Conservation (phyloP, 2,888 invertebrate species). For the Gari tellinella region DNA sequence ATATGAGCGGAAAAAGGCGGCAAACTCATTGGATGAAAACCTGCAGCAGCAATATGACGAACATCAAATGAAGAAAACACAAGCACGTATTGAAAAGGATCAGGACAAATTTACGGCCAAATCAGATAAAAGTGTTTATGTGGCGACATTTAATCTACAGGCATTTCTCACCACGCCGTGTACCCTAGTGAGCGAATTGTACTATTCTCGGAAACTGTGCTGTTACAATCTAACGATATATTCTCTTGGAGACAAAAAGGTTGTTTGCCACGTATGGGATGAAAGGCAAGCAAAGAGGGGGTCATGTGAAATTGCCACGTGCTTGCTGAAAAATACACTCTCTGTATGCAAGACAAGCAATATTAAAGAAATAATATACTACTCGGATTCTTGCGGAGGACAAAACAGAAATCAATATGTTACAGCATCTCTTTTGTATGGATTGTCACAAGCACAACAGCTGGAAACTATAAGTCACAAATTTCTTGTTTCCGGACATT, state of each 20-base stretch:
- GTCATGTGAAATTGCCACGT: slow-evolving; percentile 36
- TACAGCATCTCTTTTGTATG: slow-evolving; percentile 21
- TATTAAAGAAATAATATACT: slow-evolving; percentile 28
- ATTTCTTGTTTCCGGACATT: slow-evolving; percentile 44
- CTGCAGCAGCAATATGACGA: slow-evolving; percentile 12
- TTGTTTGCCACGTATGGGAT: slow-evolving; percentile 8
- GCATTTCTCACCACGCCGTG: slow-evolving; percentile 32
- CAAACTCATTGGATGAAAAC: slow-evolving; percentile 6
- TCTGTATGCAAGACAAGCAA: background rate
- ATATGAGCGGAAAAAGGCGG: slow-evolving; percentile 14
- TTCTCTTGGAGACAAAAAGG: slow-evolving; percentile 17
- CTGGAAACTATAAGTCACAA: slow-evolving; percentile 29
- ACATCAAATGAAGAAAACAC: slow-evolving; percentile 7
- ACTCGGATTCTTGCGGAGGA: slow-evolving; percentile 42
- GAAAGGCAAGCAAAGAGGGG: slow-evolving; percentile 26
- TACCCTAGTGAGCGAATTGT: slow-evolving; percentile 33
- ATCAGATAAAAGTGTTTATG: slow-evolving; percentile 3
- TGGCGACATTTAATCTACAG: slow-evolving; percentile 21
- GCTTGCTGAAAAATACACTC: slow-evolving; percentile 6
- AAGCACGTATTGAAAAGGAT: slow-evolving; percentile 21
- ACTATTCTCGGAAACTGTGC: slow-evolving; percentile 39
- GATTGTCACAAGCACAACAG: background rate
- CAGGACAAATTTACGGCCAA: slow-evolving; percentile 22
- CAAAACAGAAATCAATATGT: slow-evolving; percentile 52
- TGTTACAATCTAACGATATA: slow-evolving; percentile 45